Conservation (phyloP, 2,797 vertebrate species). For the Eospalax fontanierii region DNA sequence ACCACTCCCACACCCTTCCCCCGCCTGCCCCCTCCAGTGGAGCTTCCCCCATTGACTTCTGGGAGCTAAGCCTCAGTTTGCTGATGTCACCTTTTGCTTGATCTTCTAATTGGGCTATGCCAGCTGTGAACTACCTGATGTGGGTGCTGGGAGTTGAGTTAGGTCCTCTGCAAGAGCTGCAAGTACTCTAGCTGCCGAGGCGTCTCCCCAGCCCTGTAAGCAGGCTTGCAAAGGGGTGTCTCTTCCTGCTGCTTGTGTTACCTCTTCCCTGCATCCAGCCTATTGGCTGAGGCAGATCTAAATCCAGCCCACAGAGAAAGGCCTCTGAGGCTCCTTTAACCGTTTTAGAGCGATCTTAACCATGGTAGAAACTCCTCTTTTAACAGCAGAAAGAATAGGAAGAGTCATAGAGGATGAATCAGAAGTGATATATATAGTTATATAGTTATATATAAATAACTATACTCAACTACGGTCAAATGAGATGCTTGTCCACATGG, state of each 20-base stretch:
- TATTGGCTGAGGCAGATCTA: background rate
- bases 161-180: background rate
- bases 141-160: background rate
- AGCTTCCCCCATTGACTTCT: background rate
- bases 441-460: no score
- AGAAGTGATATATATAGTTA: background rate
- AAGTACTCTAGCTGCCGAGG: no score
- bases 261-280: background rate
- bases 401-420: constrained; percentile 56
- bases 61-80: background rate
- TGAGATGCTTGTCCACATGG: constrained; percentile 65
- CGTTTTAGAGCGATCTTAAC: background rate
- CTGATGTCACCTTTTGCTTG: background rate
- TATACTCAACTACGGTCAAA: constrained; percentile 49
- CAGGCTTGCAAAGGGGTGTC: background rate
- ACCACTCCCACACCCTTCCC: no score
- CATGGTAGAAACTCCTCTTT: constrained; percentile 33
- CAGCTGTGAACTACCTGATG: no score
- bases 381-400: constrained; percentile 9
- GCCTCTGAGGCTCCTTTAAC: background rate
- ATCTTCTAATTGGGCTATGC: background rate
- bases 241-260: background rate
- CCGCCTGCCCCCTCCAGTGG: no score
- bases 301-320: background rate
- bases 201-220: background rate